phyloP scores from a whole-genome alignment of 2,113 vertebrate species.

The Anhinga rufa region DNA sequence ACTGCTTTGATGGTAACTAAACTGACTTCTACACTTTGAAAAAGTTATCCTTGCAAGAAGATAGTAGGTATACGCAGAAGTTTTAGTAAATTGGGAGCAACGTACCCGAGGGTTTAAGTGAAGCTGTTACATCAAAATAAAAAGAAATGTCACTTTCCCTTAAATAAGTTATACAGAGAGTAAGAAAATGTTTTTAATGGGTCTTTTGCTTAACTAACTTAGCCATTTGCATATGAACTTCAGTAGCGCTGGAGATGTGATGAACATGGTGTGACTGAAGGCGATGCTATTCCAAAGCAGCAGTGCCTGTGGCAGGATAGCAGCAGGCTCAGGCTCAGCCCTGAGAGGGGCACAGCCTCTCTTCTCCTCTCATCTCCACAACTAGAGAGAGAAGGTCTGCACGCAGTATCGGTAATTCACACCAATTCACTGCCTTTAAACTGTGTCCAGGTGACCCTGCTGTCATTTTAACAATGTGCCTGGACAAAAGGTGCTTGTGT shows the following conservation, averaged over 20 bases:
- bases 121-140: background rate
- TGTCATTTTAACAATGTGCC: background rate
- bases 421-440: background rate
- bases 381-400: background rate
- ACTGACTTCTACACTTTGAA: background rate
- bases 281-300: fast-evolving
- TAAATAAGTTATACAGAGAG: background rate
- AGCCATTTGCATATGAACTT: background rate
- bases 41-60: background rate
- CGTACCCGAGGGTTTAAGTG: fast-evolving
- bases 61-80: background rate
- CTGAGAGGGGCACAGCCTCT: background rate
- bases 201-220: background rate
- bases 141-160: background rate
- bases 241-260: background rate
- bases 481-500: background rate
- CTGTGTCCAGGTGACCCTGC: background rate
- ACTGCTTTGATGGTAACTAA: background rate
- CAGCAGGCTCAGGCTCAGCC: background rate
- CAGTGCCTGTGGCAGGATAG: background rate
- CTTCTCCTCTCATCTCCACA: background rate
- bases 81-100: background rate
- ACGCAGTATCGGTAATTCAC: background rate
- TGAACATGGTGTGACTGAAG: fast-evolving
- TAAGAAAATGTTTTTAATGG: background rate